Percentiles rank a stretch among this genome's conserved stretches.
Conservation (phyloP, 2,113 vertebrate species). For the Psittacus erithacus region DNA sequence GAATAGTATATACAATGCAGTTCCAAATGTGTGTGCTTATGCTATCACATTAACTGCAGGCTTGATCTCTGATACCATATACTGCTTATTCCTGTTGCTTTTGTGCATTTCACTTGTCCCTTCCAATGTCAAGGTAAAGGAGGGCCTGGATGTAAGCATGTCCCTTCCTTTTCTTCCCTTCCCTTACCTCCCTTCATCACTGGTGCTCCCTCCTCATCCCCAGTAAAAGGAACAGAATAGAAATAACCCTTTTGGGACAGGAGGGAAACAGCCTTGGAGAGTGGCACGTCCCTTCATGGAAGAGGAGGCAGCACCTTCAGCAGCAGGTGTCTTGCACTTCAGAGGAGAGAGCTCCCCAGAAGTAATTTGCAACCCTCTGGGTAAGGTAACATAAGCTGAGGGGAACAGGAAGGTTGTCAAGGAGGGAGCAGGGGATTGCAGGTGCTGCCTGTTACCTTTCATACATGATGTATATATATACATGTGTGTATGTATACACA, state of each 20-base stretch:
- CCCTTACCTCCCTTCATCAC: background rate
- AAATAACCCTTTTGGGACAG: background rate
- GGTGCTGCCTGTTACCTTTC: background rate
- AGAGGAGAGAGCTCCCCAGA: background rate
- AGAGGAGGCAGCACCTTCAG: background rate
- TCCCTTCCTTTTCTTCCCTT: background rate
- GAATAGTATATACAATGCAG: background rate
- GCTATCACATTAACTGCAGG: background rate
- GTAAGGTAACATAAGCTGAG: background rate
- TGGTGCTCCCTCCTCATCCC: background rate
- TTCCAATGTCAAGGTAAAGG: background rate
- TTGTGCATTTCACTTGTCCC: background rate
- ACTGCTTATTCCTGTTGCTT: background rate
- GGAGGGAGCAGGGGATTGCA: background rate
- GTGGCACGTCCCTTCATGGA: background rate
- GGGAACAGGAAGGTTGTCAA: background rate
- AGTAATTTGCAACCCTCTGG: background rate
- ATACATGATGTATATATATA: background rate
- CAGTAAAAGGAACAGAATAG: background rate
- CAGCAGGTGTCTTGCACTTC: background rate
- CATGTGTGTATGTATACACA: background rate
- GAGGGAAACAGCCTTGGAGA: background rate
- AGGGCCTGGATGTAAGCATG: background rate
- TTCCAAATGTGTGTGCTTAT: background rate
- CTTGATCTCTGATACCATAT: background rate